Evolutionary conservation across 2,888 invertebrate species (phyloP).

Genomic region (Piscicola geometra): DNA sequence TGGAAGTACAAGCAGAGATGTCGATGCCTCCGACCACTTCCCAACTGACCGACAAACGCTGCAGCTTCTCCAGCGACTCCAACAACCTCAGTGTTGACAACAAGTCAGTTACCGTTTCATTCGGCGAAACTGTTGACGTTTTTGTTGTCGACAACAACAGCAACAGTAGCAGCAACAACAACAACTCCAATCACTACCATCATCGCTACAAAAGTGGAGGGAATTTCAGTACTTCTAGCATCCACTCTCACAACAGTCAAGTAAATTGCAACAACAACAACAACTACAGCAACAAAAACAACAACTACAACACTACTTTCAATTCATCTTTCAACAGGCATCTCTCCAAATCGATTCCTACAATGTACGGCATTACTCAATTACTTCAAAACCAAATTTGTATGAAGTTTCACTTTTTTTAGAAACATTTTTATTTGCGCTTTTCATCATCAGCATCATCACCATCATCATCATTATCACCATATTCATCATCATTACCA

Average conservation of each 20-base stretch:
- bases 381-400: too few species aligned
- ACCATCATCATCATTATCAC: too few species aligned
- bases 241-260: background rate
- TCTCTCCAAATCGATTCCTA: background rate
- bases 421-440: too few species aligned
- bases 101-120: conserved; percentile 61
- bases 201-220: conserved; percentile 31
- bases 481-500: too few species aligned
- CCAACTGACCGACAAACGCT: conserved; percentile 59
- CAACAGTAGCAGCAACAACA: background rate
- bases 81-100: conserved; percentile 64
- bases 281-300: conserved; percentile 32
- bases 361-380: background rate
- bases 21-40: conserved; percentile 43
- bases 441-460: too few species aligned
- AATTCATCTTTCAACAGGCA: background rate
- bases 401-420: too few species aligned
- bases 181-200: background rate
- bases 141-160: conserved; percentile 49
- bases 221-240: conserved; percentile 13
- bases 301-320: conserved; percentile 25
- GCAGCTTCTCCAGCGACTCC: conserved; percentile 64
- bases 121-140: conserved; percentile 67
- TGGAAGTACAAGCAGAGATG: conserved; percentile 72
- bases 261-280: background rate